Evolutionary conservation across 2,888 invertebrate genomes (phyloP).

Genomic region (Leucophenga maculata): DNA sequence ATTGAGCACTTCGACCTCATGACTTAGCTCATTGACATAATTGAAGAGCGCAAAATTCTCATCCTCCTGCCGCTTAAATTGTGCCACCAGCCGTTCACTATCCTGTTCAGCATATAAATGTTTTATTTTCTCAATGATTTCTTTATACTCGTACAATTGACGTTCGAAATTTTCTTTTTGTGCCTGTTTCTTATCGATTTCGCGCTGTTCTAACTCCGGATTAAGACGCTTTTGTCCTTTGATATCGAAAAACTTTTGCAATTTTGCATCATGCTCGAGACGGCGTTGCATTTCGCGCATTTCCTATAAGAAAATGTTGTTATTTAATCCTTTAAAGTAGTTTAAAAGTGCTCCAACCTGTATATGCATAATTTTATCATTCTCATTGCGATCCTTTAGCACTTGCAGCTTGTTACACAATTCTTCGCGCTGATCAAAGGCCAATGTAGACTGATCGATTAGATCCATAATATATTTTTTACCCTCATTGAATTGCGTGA

Average conservation of each 20-base stretch:
- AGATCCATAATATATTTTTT: constrained; percentile 88
- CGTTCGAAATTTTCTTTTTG: constrained; percentile 81
- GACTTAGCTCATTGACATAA: constrained; percentile 91
- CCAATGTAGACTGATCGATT: constrained; percentile 89
- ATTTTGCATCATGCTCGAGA: constrained; percentile 86
- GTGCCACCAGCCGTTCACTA: constrained; percentile 79
- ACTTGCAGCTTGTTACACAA: constrained; percentile 85
- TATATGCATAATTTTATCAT: constrained; percentile 79
- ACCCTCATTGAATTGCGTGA: constrained; percentile 82
- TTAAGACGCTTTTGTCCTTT: constrained; percentile 87
- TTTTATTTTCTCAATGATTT: constrained; percentile 83
- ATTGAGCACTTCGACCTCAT: constrained; percentile 83
- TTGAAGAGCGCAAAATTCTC: constrained; percentile 93
- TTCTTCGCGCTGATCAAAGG: constrained; percentile 91
- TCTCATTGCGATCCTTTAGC: constrained; percentile 84
- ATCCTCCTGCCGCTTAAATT: constrained; percentile 88
- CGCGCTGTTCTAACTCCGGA: constrained; percentile 82
- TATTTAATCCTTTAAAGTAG: too few species aligned
- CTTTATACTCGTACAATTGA: constrained; percentile 81
- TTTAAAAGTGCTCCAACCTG: constrained; percentile 70
- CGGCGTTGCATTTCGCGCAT: constrained; percentile 90
- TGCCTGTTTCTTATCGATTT: constrained; percentile 79
- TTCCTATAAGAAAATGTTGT: constrained; percentile 74
- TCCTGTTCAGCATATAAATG: constrained; percentile 77
- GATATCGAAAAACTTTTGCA: constrained; percentile 87